These are phyloP conservation scores for Furcula furcula DNA, from an alignment of 2,888 invertebrate species.

Conservation along the genomic window DNA sequence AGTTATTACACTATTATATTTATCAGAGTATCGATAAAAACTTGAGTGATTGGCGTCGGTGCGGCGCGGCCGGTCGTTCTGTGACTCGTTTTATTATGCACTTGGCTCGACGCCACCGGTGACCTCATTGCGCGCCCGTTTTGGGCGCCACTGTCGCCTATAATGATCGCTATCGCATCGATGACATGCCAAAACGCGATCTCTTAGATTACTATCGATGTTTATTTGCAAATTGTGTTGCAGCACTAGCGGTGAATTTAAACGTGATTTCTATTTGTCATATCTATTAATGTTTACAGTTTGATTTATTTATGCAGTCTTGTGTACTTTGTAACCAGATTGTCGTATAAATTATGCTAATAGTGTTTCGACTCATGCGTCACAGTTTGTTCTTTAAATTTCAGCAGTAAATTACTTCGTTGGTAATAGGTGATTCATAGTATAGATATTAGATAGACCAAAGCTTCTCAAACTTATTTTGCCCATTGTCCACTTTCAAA, in stretches of 20 bases:
- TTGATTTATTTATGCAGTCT: not conserved
- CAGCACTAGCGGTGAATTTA: slow-evolving; percentile 41
- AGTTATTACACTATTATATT: slow-evolving; percentile 29
- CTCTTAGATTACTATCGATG: slow-evolving; percentile 51
- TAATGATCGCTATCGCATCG: slow-evolving; percentile 62
- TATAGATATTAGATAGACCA: no score
- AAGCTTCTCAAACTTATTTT: no score
- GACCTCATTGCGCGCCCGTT: slow-evolving; percentile 71
- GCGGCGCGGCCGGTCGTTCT: slow-evolving; percentile 26
- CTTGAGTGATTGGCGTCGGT: slow-evolving; percentile 42
- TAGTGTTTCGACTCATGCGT: no score
- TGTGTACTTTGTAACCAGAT: no score
- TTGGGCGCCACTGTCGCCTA: slow-evolving; percentile 70
- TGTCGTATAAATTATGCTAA: no score
- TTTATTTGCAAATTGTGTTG: slow-evolving; percentile 37
- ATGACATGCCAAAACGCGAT: slow-evolving; percentile 65
- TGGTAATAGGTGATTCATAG: no score
- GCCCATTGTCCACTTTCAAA: no score
- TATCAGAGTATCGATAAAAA: slow-evolving; percentile 46
- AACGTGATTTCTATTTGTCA: slow-evolving; percentile 23
- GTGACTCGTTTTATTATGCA: slow-evolving; percentile 56
- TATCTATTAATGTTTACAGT: slow-evolving; percentile 15
- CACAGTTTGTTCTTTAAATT: no score
- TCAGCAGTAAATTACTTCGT: no score
- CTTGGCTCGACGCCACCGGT: slow-evolving; percentile 70